Conservation (phyloP, 2,888 invertebrate species). For the Drosophila anomalata region DNA sequence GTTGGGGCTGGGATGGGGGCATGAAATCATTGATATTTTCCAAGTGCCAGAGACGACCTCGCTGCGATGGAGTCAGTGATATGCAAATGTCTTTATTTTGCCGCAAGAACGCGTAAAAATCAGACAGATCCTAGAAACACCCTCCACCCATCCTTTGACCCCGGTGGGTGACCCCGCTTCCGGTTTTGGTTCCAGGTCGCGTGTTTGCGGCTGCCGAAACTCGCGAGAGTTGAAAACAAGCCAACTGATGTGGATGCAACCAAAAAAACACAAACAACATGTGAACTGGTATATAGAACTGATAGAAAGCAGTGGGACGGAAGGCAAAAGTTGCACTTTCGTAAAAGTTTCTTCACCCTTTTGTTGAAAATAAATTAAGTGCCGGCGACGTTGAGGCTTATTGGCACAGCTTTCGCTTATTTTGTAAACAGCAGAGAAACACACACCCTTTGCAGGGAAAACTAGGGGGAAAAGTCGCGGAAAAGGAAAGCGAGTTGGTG, state of each 20-base stretch:
- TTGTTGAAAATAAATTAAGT: conserved; percentile 75
- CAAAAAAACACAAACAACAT: conserved; percentile 11
- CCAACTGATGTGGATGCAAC: conserved; percentile 56
- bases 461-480: not conserved
- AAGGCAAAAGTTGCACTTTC: conserved; percentile 71
- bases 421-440: conserved; percentile 60
- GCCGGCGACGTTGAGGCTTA: conserved; percentile 74
- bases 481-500: conserved; percentile 24
- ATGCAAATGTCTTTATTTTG: conserved; percentile 68
- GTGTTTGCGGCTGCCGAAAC: conserved; percentile 68
- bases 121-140: conserved; percentile 26
- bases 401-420: conserved; percentile 70
- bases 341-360: conserved; percentile 66
- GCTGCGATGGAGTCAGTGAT: conserved; percentile 51
- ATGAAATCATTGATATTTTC: conserved; percentile 12
- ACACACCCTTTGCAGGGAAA: not conserved
- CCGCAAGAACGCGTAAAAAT: conserved; percentile 52
- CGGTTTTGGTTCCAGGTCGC: conserved; percentile 46
- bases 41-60: conserved; percentile 6
- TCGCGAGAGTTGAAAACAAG: conserved; percentile 63
- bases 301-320: conserved; percentile 43
- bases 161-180: conserved; percentile 16
- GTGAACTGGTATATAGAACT: conserved; percentile 23
- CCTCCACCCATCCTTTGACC: conserved; percentile 1
- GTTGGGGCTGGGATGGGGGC: not conserved